These are phyloP conservation scores for Anolis sagrei DNA, from an alignment of 2,113 vertebrate species.

Conservation along the genomic window DNA sequence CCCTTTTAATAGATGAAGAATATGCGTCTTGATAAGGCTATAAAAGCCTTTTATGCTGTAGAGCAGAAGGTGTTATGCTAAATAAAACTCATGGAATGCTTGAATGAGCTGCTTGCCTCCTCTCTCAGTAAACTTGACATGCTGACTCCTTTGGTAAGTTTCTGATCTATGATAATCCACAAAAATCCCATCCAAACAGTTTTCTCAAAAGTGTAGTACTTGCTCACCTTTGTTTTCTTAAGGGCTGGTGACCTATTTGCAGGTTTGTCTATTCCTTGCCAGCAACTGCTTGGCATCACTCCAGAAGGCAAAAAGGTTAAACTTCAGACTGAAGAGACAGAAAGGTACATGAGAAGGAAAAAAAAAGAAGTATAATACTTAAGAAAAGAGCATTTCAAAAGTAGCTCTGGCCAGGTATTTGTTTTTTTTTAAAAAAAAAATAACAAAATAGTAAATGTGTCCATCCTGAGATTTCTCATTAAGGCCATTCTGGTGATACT, in stretches of 20 bases:
- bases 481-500: too few relatives aligned
- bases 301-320: constrained; percentile 63
- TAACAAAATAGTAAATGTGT: background rate
- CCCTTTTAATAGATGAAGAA: constrained; percentile 62
- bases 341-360: constrained; percentile 1
- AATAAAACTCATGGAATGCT: constrained; percentile 68
- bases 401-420: background rate
- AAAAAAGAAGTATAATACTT: constrained; percentile 58
- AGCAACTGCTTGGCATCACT: constrained; percentile 64
- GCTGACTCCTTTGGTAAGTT: constrained; percentile 68
- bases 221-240: constrained; percentile 61
- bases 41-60: constrained; percentile 57
- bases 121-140: constrained; percentile 70
- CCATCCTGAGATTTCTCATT: background rate
- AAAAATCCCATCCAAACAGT: constrained; percentile 68
- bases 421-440: background rate
- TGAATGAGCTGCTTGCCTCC: constrained; percentile 65
- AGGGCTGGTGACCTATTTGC: constrained; percentile 61
- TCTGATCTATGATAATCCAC: constrained; percentile 72
- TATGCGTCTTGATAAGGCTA: constrained; percentile 49
- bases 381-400: constrained; percentile 49
- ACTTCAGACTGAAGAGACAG: constrained; percentile 58
- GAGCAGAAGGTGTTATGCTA: constrained; percentile 69
- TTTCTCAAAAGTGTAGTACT: constrained; percentile 58
- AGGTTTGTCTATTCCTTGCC: constrained; percentile 66